Evolutionary conservation across 2,797 vertebrate genomes (phyloP).

Genomic region (Pangasius mekongensis): DNA sequence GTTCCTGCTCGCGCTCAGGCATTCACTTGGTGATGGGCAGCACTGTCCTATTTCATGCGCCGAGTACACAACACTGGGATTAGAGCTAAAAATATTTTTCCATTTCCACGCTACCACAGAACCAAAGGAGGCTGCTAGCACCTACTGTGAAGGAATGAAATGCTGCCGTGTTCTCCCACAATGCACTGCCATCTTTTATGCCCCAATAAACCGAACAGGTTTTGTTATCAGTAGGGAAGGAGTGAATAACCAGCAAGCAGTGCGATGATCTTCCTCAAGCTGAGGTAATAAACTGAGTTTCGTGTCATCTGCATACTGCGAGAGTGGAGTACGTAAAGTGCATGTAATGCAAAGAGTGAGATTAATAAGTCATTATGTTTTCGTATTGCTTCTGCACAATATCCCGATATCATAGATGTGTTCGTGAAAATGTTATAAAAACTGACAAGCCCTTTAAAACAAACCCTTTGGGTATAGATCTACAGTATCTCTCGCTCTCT

Average conservation of each 20-base stretch:
- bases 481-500: not conserved
- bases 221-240: conserved; percentile 31
- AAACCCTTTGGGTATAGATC: not conserved
- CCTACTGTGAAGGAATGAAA: conserved; percentile 45
- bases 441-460: not conserved
- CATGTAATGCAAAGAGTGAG: not conserved
- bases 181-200: conserved; percentile 32
- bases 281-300: conserved; percentile 4
- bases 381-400: not conserved
- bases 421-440: not conserved
- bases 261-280: not conserved
- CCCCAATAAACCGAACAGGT: conserved; percentile 30
- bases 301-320: not conserved
- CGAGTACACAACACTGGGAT: conserved; percentile 40
- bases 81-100: conserved; percentile 53
- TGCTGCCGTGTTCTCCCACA: conserved; percentile 20
- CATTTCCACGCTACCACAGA: conserved; percentile 37
- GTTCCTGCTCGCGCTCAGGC: not conserved
- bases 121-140: conserved; percentile 19
- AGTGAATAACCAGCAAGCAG: not conserved
- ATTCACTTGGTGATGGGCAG: conserved; percentile 6
- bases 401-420: not conserved
- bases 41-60: conserved; percentile 17
- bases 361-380: not conserved
- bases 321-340: not conserved